Base-by-base conservation (phyloP, 2,113 vertebrate species). In the Dolichotis patagonum region DNA sequence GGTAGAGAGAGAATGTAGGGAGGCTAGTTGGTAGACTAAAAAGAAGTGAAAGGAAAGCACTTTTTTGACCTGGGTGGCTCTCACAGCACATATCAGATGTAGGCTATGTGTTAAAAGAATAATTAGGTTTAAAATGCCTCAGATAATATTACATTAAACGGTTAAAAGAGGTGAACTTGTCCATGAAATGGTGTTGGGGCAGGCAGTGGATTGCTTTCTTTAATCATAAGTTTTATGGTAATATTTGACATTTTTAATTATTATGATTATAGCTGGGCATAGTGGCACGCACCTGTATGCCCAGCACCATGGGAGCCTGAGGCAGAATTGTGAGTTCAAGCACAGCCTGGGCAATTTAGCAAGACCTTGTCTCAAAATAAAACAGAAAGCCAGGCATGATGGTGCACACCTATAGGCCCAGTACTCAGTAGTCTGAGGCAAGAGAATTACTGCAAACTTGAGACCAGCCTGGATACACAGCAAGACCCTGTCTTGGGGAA, bases 181-280 rank as follows among this genome's bases (percentile, higher is more conserved):
- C 46, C 16, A 5, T 67, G 58, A 11, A 14, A 30, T 83, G 54
- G 56, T 11, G 71, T 92, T 75, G 67, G 38, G 62, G 22, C 56
- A 67, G 43, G 62, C 41, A 88, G 17, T 73, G 10, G 22, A 30
- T 94, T 84, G 30, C 22, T 38, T 84, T 65, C 85, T 91, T 82
- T 88, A n/a, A 80, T 85, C 78, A 82, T 63, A 90, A 69, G 17
- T 24, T 43, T 62, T 90, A 3, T 92, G 43, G 77, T 94, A 88
- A 49, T 88, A 83, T 83, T 41, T 94, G 73, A 62, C 73, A 89
- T 85, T 89, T 95, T 82, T 41, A 90, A 87, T 95, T 90, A 62
- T 28, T 89, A 24, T 80, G 22, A 54, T 32, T 52, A 20, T 54
- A 80, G 14, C 49, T 54, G 30, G 43, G 30, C 49, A 35, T 80